These are phyloP conservation scores for Hypomecis punctinalis DNA, from an alignment of 2,888 invertebrate genomes.

Conservation along the genomic window DNA sequence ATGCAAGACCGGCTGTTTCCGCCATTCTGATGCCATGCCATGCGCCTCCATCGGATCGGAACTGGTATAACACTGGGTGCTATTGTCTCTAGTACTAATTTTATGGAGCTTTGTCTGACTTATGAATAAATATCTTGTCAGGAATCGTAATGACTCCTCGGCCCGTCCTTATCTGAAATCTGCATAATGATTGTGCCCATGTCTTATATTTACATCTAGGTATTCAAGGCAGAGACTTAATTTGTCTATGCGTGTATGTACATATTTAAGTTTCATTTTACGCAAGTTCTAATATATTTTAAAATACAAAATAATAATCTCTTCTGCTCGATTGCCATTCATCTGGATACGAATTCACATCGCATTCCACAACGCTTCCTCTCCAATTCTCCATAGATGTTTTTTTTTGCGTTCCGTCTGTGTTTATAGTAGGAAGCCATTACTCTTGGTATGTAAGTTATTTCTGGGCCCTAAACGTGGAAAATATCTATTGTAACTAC, in stretches of 20 bases:
- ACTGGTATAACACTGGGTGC: slow-evolving; percentile 46
- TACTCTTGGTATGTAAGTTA: slow-evolving; percentile 39
- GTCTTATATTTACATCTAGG: slow-evolving; percentile 4
- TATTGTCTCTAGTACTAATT: slow-evolving; percentile 33
- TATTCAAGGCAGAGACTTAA: background rate
- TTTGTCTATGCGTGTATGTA: background rate
- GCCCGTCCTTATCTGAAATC: slow-evolving; percentile 18
- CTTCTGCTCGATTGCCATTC: background rate
- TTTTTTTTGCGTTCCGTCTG: slow-evolving; percentile 7
- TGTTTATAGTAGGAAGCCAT: slow-evolving; percentile 32
- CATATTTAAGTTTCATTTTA: background rate
- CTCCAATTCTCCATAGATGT: slow-evolving; percentile 2
- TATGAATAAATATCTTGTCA: slow-evolving; percentile 20
- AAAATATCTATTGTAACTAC: slow-evolving; percentile 42
- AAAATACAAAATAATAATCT: too few relatives aligned
- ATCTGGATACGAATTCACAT: background rate
- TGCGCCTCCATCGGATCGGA: slow-evolving; percentile 41
- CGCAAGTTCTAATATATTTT: too few relatives aligned
- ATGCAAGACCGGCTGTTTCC: slow-evolving; percentile 68
- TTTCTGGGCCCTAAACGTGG: slow-evolving; percentile 39
- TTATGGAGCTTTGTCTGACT: slow-evolving; percentile 26
- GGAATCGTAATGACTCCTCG: slow-evolving; percentile 26
- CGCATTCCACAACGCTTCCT: slow-evolving; percentile 4
- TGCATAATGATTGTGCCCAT: slow-evolving; percentile 3
- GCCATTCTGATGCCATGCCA: slow-evolving; percentile 40